phyloP scores from a whole-genome alignment of 2,888 invertebrate genomes.

The Holacanthella duospinosa region DNA sequence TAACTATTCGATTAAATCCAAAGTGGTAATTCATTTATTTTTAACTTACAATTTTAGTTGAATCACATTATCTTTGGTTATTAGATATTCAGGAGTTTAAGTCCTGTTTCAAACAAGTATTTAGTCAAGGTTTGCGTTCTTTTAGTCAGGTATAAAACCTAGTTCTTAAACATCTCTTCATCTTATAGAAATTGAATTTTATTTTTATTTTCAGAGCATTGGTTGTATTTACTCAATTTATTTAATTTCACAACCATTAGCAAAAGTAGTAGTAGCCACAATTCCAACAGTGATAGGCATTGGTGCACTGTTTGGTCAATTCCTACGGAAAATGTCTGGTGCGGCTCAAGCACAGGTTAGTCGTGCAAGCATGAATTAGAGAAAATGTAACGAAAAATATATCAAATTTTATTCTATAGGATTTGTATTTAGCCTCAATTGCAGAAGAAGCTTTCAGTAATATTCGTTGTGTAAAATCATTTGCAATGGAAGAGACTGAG shows the following conservation, averaged over 20 bases:
- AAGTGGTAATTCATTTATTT: neutral
- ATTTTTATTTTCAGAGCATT: constrained; percentile 42
- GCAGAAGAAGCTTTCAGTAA: constrained; percentile 90
- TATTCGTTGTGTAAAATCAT: constrained; percentile 84
- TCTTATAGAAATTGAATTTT: too few species aligned
- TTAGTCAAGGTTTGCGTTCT: constrained; percentile 83
- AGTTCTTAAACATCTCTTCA: too few species aligned
- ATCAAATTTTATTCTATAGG: neutral
- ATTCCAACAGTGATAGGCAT: constrained; percentile 73
- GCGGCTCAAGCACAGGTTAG: constrained; percentile 70
- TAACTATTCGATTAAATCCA: neutral
- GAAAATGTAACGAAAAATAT: too few species aligned
- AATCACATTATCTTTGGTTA: neutral
- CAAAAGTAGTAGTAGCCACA: constrained; percentile 68
- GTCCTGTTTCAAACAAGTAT: constrained; percentile 84
- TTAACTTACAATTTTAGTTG: neutral
- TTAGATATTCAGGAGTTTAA: constrained; percentile 95
- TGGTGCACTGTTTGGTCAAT: constrained; percentile 71
- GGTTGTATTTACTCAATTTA: constrained; percentile 69
- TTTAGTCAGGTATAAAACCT: constrained; percentile 60
- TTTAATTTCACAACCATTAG: constrained; percentile 81
- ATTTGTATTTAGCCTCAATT: neutral
- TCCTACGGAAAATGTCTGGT: constrained; percentile 64
- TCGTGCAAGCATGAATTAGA: too few species aligned
- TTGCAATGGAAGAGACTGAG: constrained; percentile 84